These are phyloP conservation scores for Corvus cornix DNA, from an alignment of 2,113 vertebrate species.

Conservation along the genomic window DNA sequence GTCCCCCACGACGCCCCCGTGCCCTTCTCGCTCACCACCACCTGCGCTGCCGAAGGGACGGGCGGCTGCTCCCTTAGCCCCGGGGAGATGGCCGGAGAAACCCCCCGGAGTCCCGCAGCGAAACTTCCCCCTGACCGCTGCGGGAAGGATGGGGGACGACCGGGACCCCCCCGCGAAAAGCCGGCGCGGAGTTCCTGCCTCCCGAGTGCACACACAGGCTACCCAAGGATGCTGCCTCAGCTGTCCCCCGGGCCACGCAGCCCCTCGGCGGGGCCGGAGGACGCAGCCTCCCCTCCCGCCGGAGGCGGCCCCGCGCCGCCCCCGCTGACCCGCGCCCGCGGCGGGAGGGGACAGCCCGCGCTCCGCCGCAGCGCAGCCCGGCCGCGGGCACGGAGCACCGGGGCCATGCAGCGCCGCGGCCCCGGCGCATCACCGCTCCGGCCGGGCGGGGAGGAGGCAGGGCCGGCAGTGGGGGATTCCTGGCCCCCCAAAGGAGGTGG, in stretches of 20 bases:
- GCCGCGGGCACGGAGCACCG: neutral
- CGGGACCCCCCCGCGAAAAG: neutral
- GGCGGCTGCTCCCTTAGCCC: neutral
- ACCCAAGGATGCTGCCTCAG: neutral
- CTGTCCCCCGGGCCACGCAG: neutral
- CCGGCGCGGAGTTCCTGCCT: neutral
- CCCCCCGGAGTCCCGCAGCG: neutral
- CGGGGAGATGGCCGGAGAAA: neutral
- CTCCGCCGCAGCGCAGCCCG: neutral
- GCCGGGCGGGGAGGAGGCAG: neutral
- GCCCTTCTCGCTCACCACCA: neutral
- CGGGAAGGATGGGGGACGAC: neutral
- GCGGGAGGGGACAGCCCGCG: neutral
- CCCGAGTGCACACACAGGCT: neutral
- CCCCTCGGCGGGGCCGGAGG: neutral
- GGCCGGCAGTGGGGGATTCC: neutral
- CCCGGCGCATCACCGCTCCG: too few species aligned
- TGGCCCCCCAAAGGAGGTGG: too few species aligned
- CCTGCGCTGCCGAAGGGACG: neutral
- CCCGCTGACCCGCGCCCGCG: neutral
- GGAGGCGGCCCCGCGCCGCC: conserved; percentile 6
- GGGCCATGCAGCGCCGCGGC: too few species aligned
- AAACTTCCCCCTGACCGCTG: neutral
- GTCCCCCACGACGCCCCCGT: neutral
- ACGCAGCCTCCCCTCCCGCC: neutral